Percentiles rank a stretch among this genome's conserved stretches.
phyloP scores from a whole-genome alignment of 2,113 vertebrate species.

The Oreochromis niloticus region DNA sequence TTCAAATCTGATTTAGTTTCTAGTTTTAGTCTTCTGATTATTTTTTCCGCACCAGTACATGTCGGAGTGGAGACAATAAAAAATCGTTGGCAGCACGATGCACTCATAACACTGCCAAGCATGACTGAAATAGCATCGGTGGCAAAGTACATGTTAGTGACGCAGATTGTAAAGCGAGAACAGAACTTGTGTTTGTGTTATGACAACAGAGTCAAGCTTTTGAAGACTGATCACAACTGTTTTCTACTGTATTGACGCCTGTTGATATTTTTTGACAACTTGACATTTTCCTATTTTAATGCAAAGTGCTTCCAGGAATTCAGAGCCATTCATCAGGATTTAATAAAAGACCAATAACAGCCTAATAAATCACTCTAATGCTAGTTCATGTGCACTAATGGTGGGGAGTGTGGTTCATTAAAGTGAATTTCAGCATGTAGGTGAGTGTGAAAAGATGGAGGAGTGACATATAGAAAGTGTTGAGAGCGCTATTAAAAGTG shows the following conservation, averaged over 20 bases:
- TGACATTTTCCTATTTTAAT: slow-evolving; percentile 8
- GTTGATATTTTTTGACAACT: neutral
- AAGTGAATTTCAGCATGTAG: neutral
- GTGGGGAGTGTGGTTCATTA: neutral
- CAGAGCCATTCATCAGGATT: slow-evolving; percentile 28
- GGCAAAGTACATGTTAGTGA: slow-evolving; percentile 11
- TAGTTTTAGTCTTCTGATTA: neutral
- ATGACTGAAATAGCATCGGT: slow-evolving; percentile 28
- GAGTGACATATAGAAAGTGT: neutral
- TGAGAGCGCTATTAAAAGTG: neutral
- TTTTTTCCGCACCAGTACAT: neutral
- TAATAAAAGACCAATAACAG: slow-evolving; percentile 39
- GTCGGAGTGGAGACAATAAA: slow-evolving; percentile 1
- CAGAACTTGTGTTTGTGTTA: neutral
- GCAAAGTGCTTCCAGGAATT: neutral
- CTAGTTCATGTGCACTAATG: neutral
- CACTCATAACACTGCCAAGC: neutral
- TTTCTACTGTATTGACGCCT: neutral
- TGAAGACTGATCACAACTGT: neutral
- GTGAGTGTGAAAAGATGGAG: neutral
- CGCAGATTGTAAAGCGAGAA: slow-evolving; percentile 3
- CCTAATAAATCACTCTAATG: slow-evolving; percentile 29
- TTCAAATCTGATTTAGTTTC: neutral
- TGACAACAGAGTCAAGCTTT: neutral
- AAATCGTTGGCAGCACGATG: neutral